These are phyloP conservation scores for Zeus faber DNA, from an alignment of 2,113 vertebrate genomes.

Conservation along the genomic window DNA sequence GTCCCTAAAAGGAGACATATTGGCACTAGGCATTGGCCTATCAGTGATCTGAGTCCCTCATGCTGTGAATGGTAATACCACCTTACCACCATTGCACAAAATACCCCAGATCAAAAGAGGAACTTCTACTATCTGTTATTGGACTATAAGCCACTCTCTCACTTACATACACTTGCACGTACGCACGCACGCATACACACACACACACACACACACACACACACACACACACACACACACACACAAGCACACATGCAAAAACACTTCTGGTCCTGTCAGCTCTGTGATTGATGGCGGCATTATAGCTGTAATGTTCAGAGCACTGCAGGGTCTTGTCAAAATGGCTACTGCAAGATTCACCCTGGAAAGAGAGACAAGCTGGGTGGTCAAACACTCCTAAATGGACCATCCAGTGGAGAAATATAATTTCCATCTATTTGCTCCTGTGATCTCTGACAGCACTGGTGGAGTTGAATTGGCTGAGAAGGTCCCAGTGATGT, in stretches of 20 bases:
- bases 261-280: slow-evolving; percentile 38
- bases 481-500: too few species aligned
- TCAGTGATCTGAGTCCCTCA: too few species aligned
- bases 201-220: slow-evolving; percentile 2
- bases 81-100: too few species aligned
- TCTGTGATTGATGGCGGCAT: slow-evolving; percentile 60
- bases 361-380: slow-evolving; percentile 49
- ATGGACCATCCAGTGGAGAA: too few species aligned
- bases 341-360: slow-evolving; percentile 48
- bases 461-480: too few species aligned
- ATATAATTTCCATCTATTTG: too few species aligned
- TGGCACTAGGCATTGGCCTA: too few species aligned
- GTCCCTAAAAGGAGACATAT: too few species aligned
- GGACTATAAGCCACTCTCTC: background rate
- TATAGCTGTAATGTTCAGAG: slow-evolving; percentile 54
- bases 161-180: slow-evolving; percentile 1
- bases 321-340: slow-evolving; percentile 54
- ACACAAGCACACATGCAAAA: slow-evolving; percentile 27
- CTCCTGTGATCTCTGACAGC: too few species aligned
- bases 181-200: background rate
- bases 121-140: background rate
- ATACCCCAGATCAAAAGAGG: background rate
- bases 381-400: slow-evolving; percentile 63
- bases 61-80: too few species aligned
- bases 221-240: slow-evolving; percentile 13